Base-by-base conservation (phyloP, 2,113 vertebrate genomes). In the Nerophis lumbriciformis region DNA sequence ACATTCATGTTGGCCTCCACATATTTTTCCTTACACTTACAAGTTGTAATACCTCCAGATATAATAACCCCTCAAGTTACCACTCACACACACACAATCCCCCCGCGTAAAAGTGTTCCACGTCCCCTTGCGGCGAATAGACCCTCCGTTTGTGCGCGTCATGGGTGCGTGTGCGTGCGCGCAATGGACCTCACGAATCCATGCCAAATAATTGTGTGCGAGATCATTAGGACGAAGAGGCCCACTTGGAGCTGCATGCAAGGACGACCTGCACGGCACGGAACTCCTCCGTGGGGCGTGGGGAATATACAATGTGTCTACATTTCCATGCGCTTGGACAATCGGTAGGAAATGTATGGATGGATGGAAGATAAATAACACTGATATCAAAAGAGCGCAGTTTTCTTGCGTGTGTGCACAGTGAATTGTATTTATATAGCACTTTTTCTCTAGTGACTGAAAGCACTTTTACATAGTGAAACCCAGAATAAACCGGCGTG, bases 201-300 rank as follows among this genome's bases (percentile, higher is more conserved):
- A 51, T 59, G 66, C 59, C 62, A 69, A 80, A 71, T 64, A 75
- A 83, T 64, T 79, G 65, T 53, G 63, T n/a, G 12, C 38, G 45
- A 37, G 61, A 73, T 71, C 56, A 48, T 72, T 69, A 68, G 58
- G 49, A 36, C 35, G 50, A 12, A 37, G 4, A 60, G 81, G 73
- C 73, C 75, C 49, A 66, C 51, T 48, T n/a, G 19, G 53, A 14
- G 65, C 48, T 65, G 71, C 70, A 14, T 47, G 61, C 63, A 35
- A 49, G 60, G 60, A 66, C 45, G 53, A 66, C 53, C 61, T 48
- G 55, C 42, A 35, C 2, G 3, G 61, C 74, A 75, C 73, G 61
- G 38, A 63, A 42, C 60, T 73, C 64, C 63, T 61, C 42, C 61
- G 65, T 47, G 19, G 14, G 28, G 15, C 21, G 37, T 4, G 28